Evolutionary conservation across 2,888 invertebrate species (phyloP).

Genomic region (Xanthia icteritia): DNA sequence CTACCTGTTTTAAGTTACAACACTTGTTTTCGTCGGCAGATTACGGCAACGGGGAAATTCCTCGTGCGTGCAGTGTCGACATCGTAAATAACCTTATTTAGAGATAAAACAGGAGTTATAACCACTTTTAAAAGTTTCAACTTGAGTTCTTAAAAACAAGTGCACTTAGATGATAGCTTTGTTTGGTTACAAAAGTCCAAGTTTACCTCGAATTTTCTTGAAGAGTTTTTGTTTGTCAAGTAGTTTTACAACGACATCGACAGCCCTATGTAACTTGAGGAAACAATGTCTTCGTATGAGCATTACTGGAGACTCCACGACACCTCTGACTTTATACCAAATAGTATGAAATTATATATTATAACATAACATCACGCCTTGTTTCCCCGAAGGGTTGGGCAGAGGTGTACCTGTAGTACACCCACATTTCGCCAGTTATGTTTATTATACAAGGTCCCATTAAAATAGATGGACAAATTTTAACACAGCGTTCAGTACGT

Average conservation of each 20-base stretch:
- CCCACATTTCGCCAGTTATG: too few species aligned
- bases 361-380: too few species aligned
- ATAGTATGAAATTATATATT: too few species aligned
- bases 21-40: neutral
- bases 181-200: neutral
- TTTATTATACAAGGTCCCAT: too few species aligned
- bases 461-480: too few species aligned
- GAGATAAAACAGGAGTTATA: constrained; percentile 40
- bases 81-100: constrained; percentile 42
- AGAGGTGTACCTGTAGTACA: too few species aligned
- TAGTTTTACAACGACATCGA: neutral
- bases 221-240: neutral
- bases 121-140: constrained; percentile 32
- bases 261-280: neutral
- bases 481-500: too few species aligned
- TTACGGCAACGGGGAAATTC: neutral
- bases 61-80: constrained; percentile 19
- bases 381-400: too few species aligned
- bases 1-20: constrained; percentile 1
- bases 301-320: neutral
- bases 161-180: constrained; percentile 5
- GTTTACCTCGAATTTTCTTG: neutral
- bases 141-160: constrained; percentile 13
- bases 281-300: neutral
- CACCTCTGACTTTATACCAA: neutral